Evolutionary conservation across 2,113 vertebrate species (phyloP).

Genomic region (Suricata suricatta): DNA sequence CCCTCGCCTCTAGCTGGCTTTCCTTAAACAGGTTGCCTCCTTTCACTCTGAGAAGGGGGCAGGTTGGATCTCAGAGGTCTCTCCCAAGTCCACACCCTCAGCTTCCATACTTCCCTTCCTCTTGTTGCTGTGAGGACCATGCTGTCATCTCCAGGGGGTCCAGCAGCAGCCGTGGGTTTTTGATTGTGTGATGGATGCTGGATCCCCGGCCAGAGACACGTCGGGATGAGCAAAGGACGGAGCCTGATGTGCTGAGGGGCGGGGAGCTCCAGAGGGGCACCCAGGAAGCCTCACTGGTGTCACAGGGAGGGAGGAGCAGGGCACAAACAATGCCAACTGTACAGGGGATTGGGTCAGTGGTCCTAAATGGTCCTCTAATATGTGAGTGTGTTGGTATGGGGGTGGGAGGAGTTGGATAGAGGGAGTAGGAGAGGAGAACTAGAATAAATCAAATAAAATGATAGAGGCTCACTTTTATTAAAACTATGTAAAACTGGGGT

Average conservation of each 20-base stretch:
- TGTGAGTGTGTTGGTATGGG: background rate
- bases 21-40: background rate
- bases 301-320: background rate
- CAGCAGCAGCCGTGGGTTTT: background rate
- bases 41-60: background rate
- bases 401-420: background rate
- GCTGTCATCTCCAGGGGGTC: background rate
- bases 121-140: background rate
- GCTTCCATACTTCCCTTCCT: background rate
- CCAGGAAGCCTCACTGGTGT: background rate
- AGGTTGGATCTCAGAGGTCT: background rate
- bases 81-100: background rate
- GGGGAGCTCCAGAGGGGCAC: background rate
- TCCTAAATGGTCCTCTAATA: background rate
- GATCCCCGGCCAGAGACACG: background rate
- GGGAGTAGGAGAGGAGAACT: background rate
- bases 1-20: background rate
- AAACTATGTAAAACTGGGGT: background rate
- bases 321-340: background rate
- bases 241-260: background rate
- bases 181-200: background rate
- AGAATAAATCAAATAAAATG: conserved; percentile 5
- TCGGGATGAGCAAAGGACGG: background rate
- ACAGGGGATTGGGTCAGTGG: background rate
- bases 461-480: background rate